Conservation (phyloP, 2,888 invertebrate genomes). For the Acleris holmiana region DNA sequence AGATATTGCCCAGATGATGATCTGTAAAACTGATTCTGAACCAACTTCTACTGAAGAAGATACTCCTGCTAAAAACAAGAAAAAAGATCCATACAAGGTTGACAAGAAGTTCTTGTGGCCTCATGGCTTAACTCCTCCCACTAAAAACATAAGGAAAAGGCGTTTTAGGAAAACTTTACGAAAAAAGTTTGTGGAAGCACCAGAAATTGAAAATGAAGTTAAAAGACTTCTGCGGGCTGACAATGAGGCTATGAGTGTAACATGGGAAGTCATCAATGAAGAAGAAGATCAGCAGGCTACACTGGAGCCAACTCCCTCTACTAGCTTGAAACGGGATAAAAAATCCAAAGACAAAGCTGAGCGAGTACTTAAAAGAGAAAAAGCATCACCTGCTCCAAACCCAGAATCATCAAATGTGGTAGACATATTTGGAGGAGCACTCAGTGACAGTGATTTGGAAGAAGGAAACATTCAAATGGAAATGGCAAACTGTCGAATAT, state of each 20-base stretch:
- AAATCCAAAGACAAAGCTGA: slow-evolving; percentile 66
- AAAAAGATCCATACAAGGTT: slow-evolving; percentile 91
- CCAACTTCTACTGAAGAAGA: slow-evolving; percentile 90
- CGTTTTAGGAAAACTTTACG: slow-evolving; percentile 97
- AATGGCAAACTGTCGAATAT: slow-evolving; percentile 91
- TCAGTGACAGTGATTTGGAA: slow-evolving; percentile 93
- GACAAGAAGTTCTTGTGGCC: slow-evolving; percentile 97
- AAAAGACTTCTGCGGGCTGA: slow-evolving; percentile 95
- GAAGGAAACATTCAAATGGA: slow-evolving; percentile 92
- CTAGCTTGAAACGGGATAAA: slow-evolving; percentile 60
- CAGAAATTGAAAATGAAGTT: slow-evolving; percentile 99
- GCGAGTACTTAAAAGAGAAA: slow-evolving; percentile 45
- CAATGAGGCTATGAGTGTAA: slow-evolving; percentile 95
- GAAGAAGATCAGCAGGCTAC: slow-evolving; percentile 88
- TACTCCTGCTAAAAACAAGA: slow-evolving; percentile 90
- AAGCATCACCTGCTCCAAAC: slow-evolving; percentile 47
- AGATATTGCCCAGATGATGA: slow-evolving; percentile 96
- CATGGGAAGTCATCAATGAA: slow-evolving; percentile 95
- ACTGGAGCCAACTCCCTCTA: slow-evolving; percentile 51
- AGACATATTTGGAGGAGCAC: slow-evolving; percentile 96
- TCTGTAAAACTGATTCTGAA: slow-evolving; percentile 95
- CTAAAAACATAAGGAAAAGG: slow-evolving; percentile 96
- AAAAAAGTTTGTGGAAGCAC: slow-evolving; percentile 98
- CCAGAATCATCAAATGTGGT: slow-evolving; percentile 70
- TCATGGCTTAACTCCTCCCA: slow-evolving; percentile 97